These are phyloP conservation scores for Psittacula derbiana DNA, from an alignment of 2,797 vertebrate species.

Conservation along the genomic window DNA sequence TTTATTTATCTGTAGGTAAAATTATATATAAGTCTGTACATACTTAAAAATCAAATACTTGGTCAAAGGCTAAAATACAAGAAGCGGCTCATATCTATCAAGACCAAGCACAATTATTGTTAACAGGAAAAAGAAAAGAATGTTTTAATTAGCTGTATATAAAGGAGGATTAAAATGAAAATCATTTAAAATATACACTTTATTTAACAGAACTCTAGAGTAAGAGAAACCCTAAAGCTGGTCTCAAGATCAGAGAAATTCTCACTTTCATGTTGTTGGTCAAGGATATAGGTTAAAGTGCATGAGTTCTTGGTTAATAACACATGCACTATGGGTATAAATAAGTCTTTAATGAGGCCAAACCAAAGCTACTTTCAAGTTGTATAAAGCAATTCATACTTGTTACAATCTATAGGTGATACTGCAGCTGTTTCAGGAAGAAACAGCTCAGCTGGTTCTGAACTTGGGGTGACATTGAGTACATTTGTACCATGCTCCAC, in stretches of 20 bases:
- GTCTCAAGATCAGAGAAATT: neutral
- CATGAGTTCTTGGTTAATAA: neutral
- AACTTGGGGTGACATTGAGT: neutral
- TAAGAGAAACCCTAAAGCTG: neutral
- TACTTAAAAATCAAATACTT: neutral
- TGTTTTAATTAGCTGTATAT: neutral
- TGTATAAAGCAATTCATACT: neutral
- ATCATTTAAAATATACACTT: neutral
- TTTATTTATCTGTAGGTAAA: neutral
- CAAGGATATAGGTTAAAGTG: no score
- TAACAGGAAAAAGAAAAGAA: neutral
- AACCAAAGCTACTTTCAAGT: neutral
- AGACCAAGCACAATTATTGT: neutral
- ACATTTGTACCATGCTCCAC: neutral
- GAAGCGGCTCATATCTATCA: neutral
- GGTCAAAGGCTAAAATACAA: neutral
- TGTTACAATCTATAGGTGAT: neutral
- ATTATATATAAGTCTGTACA: neutral
- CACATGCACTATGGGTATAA: rapidly evolving
- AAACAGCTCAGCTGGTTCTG: neutral
- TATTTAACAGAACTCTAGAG: neutral
- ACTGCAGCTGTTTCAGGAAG: neutral
- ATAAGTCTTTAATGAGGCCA: neutral
- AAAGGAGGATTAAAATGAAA: neutral
- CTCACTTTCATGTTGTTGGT: neutral